These are phyloP conservation scores for Chirona hameri DNA, from an alignment of 2,888 invertebrate genomes.

Conservation along the genomic window DNA sequence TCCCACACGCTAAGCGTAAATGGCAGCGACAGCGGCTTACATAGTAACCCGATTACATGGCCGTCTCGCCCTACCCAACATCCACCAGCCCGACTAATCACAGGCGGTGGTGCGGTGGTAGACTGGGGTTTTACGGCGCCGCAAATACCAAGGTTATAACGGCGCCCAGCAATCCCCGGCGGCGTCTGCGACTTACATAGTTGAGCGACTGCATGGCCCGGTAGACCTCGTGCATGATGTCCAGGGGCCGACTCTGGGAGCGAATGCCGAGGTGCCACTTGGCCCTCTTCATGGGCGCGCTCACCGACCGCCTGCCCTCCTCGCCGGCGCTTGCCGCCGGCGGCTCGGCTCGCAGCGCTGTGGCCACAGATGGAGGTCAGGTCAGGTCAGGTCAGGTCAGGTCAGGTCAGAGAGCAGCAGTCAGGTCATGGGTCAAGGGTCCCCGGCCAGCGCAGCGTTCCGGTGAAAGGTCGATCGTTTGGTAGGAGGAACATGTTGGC, in stretches of 20 bases:
- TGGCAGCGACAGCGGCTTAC: too few species aligned
- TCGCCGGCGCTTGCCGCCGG: conserved; percentile 33
- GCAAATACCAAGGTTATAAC: too few species aligned
- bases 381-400: neutral
- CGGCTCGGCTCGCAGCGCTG: conserved; percentile 22
- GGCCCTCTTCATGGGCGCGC: conserved; percentile 83
- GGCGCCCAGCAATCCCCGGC: too few species aligned
- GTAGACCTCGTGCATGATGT: conserved; percentile 99
- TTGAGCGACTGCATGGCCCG: conserved; percentile 97
- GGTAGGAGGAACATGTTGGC: too few species aligned
- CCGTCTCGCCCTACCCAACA: too few species aligned
- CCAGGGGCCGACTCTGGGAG: conserved; percentile 97
- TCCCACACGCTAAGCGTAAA: too few species aligned
- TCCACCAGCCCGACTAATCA: too few species aligned
- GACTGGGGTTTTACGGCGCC: too few species aligned
- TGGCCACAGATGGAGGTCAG: neutral
- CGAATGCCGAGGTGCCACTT: conserved; percentile 99
- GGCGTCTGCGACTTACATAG: conserved; percentile 60
- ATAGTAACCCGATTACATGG: too few species aligned
- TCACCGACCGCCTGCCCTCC: conserved; percentile 43
- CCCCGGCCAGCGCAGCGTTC: too few species aligned
- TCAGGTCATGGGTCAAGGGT: neutral
- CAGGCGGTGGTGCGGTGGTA: too few species aligned
- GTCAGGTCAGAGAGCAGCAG: neutral
- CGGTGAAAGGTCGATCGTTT: too few species aligned